Percentiles rank a stretch among this genome's conserved stretches.
Conservation (phyloP, 2,888 invertebrate genomes). For the Lasioglossum vierecki region DNA sequence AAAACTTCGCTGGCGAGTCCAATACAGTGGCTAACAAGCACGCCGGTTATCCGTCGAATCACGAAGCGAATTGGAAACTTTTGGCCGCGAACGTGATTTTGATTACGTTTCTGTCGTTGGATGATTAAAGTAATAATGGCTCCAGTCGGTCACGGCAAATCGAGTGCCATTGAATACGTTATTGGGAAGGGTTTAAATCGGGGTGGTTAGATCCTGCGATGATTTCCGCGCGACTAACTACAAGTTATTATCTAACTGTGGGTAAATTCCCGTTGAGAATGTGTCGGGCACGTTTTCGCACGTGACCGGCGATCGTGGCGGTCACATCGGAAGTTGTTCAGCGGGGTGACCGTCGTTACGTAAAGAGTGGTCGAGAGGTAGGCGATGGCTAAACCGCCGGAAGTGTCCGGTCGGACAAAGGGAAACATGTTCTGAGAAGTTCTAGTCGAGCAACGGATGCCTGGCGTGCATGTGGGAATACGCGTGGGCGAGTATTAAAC, state of each 20-base stretch:
- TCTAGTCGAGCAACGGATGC: background rate
- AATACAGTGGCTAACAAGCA: background rate
- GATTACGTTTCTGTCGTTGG: background rate
- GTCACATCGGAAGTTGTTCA: conserved; percentile 34
- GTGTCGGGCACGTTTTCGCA: conserved; percentile 36
- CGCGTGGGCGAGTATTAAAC: conserved; percentile 22
- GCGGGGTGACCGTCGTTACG: conserved; percentile 20
- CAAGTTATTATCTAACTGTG: conserved; percentile 34
- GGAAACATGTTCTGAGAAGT: conserved; percentile 19
- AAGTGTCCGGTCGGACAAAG: conserved; percentile 3
- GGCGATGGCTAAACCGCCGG: background rate
- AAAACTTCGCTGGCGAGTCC: background rate
- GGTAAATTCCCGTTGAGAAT: background rate
- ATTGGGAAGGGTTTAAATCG: background rate
- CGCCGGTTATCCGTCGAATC: background rate
- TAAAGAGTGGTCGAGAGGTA: conserved; percentile 18
- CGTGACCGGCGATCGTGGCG: conserved; percentile 14
- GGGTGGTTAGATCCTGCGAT: background rate
- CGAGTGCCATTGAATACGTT: background rate
- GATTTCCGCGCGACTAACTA: background rate
- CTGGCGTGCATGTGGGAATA: background rate
- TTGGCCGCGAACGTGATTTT: background rate
- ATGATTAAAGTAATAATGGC: background rate
- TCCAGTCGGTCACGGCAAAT: background rate
- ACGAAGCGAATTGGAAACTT: conserved; percentile 1